Percentiles rank a stretch among this genome's conserved stretches.
These are phyloP conservation scores for Eristalis pertinax DNA, from an alignment of 2,888 invertebrate genomes.

Conservation along the genomic window DNA sequence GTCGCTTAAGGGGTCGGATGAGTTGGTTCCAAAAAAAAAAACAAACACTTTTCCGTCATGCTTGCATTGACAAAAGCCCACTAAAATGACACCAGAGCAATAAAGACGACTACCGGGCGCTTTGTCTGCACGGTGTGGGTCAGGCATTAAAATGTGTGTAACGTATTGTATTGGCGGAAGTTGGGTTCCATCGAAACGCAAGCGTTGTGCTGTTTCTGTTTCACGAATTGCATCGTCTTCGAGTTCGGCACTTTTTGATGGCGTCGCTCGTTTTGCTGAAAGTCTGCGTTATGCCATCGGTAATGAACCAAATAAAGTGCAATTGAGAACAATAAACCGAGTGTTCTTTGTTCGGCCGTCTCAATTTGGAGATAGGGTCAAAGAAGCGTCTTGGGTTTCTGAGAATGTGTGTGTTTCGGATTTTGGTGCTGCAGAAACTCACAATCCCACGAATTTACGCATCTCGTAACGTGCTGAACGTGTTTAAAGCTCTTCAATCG, in stretches of 20 bases:
- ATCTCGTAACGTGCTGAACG: background rate
- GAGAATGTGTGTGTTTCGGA: background rate
- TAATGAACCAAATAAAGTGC: background rate
- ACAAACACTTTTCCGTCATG: slow-evolving; percentile 3
- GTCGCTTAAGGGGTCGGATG: background rate
- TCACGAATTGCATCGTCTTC: slow-evolving; percentile 25
- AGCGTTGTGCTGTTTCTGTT: slow-evolving; percentile 18
- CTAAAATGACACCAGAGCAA: slow-evolving; percentile 20
- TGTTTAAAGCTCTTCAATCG: background rate
- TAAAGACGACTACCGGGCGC: background rate
- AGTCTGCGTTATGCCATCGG: background rate
- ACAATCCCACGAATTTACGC: background rate
- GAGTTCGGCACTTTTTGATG: background rate
- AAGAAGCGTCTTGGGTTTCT: background rate
- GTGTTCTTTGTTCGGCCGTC: background rate
- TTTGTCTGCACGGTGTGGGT: slow-evolving; percentile 39
- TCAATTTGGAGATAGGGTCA: background rate
- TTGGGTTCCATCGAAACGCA: slow-evolving; percentile 19
- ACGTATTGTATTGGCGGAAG: slow-evolving; percentile 34
- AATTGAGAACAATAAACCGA: background rate
- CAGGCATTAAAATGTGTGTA: background rate
- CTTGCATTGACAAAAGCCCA: slow-evolving; percentile 12
- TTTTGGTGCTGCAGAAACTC: background rate
- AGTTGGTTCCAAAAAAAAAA: background rate
- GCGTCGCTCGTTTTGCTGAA: background rate